A percentile compares a stretch with the other conserved stretches of the same genome.
Conservation (phyloP, 1,140 invertebrate genomes). For the Panulirus ornatus region DNA sequence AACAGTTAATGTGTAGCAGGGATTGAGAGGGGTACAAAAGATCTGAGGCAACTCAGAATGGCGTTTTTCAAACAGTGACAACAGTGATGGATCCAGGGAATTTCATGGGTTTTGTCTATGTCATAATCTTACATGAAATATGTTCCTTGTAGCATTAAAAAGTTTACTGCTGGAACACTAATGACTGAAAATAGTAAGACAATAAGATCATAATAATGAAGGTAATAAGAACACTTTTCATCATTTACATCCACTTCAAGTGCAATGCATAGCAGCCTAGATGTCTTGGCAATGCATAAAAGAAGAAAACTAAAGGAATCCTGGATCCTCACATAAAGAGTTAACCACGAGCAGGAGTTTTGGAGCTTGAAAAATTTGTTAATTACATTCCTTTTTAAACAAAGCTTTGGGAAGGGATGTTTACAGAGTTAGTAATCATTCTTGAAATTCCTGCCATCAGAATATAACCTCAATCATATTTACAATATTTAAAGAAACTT, state of each 20-base stretch:
- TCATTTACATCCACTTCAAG: too few relatives aligned
- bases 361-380: background rate
- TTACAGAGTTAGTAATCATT: conserved; percentile 7
- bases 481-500: background rate
- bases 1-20: conserved; percentile 43
- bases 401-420: background rate
- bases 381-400: background rate
- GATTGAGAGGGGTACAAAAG: conserved; percentile 13
- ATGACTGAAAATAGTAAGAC: too few relatives aligned
- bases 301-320: conserved; percentile 1
- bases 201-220: too few relatives aligned
- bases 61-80: background rate
- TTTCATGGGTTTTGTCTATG: background rate
- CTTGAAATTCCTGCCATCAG: background rate
- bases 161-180: too few relatives aligned
- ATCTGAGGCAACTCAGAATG: background rate
- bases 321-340: conserved; percentile 13
- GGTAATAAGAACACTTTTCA: too few relatives aligned
- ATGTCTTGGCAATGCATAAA: background rate
- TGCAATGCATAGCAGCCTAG: background rate
- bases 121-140: background rate
- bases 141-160: background rate
- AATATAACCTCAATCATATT: background rate
- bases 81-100: background rate
- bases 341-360: background rate